A percentile compares a stretch with the other conserved stretches of the same genome.
phyloP scores from a whole-genome alignment of 2,888 invertebrate species.

The Capitulum mitella region DNA sequence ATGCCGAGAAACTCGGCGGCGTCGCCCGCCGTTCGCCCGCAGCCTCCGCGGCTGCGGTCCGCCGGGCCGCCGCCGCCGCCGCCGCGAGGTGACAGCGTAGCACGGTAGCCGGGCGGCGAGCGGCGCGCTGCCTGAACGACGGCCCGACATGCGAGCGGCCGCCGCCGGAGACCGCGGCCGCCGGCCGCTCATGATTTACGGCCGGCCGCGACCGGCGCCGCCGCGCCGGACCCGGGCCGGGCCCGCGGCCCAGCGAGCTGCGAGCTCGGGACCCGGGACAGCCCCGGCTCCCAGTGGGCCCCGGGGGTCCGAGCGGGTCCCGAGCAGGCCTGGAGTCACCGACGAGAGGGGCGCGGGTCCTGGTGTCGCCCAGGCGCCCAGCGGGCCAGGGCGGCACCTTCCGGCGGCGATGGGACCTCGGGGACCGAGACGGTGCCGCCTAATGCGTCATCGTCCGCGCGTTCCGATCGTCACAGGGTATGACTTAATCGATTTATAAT shows the following conservation, averaged over 20 bases:
- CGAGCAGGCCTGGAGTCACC: too few relatives aligned
- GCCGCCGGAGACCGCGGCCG: not conserved
- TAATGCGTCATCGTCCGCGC: not conserved
- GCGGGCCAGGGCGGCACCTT: too few relatives aligned
- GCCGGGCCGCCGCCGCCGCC: too few relatives aligned
- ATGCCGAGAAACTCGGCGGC: too few relatives aligned
- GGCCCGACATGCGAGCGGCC: not conserved
- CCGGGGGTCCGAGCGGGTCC: not conserved
- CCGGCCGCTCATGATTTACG: not conserved
- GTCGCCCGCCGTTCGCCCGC: too few relatives aligned
- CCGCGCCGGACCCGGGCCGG: not conserved
- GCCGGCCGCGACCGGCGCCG: not conserved
- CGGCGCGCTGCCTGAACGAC: not conserved
- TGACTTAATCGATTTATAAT: conserved; percentile 16
- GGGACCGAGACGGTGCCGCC: not conserved
- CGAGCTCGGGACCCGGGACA: not conserved
- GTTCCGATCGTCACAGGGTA: not conserved
- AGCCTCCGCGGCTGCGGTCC: too few relatives aligned
- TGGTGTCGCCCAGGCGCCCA: too few relatives aligned
- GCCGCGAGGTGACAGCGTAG: not conserved
- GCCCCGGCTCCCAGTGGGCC: not conserved
- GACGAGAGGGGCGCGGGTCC: too few relatives aligned
- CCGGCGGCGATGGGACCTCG: not conserved
- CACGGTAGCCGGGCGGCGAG: not conserved
- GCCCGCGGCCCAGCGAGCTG: not conserved